A percentile compares a stretch with the other conserved stretches of the same genome.
Conservation (phyloP, 1,140 invertebrate genomes). For the Camponotus vicinus region DNA sequence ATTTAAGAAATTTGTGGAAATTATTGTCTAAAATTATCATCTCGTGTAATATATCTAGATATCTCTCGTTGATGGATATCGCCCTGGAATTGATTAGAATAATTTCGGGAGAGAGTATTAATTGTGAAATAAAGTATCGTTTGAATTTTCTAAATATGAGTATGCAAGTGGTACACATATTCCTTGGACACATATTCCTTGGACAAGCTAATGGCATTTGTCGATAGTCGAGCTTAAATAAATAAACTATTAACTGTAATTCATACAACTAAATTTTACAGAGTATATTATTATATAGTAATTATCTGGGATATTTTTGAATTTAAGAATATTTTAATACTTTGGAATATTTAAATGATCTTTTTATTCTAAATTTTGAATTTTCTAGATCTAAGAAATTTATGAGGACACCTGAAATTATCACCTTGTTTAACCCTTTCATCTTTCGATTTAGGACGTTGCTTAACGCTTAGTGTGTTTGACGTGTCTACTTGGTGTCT, state of each 20-base stretch:
- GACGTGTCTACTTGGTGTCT: not conserved
- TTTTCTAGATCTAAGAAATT: not conserved
- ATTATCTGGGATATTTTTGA: no score
- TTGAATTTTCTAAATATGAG: no score
- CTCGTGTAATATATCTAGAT: not conserved
- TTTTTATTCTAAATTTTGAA: constrained; percentile 1
- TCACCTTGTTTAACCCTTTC: not conserved
- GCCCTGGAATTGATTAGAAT: not conserved
- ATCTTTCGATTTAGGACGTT: not conserved
- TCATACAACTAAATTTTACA: no score
- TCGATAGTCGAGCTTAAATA: no score
- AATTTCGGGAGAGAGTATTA: no score
- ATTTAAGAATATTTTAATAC: no score
- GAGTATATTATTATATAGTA: no score
- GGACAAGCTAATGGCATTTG: no score
- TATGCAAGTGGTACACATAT: no score
- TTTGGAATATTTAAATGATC: not conserved
- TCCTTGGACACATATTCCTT: no score
- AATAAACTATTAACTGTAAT: no score
- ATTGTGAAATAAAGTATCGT: no score
- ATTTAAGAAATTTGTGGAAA: not conserved
- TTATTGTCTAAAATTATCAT: not conserved
- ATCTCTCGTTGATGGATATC: not conserved
- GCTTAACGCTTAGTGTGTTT: not conserved
- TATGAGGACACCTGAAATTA: not conserved